Conservation (phyloP, 2,888 invertebrate genomes). For the Lottia scabra region DNA sequence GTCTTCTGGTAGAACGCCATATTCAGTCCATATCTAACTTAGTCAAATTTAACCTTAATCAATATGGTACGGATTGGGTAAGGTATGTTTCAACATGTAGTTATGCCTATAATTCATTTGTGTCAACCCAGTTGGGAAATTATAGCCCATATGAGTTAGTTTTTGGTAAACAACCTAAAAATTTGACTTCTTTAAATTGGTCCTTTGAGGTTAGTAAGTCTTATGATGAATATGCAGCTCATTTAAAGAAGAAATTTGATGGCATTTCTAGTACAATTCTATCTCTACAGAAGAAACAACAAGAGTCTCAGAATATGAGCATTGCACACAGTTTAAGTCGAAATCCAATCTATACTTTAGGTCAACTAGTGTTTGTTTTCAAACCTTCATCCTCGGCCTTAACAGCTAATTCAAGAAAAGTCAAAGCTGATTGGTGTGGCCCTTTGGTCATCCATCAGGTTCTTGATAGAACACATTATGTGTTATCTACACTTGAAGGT, state of each 20-base stretch:
- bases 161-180: no score
- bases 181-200: background rate
- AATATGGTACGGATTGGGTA: conserved; percentile 1
- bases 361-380: no score
- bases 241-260: conserved; percentile 1
- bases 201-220: background rate
- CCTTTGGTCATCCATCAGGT: background rate
- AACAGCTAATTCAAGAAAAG: no score
- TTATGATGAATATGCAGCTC: background rate
- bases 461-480: conserved; percentile 1
- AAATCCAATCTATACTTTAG: background rate
- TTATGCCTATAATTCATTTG: background rate
- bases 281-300: background rate
- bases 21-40: background rate
- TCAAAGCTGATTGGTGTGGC: no score
- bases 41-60: no score
- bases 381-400: no score
- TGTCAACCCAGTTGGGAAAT: background rate
- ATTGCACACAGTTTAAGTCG: background rate
- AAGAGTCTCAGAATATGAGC: background rate
- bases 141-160: no score
- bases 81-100: background rate
- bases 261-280: background rate
- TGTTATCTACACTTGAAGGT: background rate
- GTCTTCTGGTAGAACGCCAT: background rate